Conservation (phyloP, 53 echinoderm and acorn worm genomes). For the Echinarachnius parma region DNA sequence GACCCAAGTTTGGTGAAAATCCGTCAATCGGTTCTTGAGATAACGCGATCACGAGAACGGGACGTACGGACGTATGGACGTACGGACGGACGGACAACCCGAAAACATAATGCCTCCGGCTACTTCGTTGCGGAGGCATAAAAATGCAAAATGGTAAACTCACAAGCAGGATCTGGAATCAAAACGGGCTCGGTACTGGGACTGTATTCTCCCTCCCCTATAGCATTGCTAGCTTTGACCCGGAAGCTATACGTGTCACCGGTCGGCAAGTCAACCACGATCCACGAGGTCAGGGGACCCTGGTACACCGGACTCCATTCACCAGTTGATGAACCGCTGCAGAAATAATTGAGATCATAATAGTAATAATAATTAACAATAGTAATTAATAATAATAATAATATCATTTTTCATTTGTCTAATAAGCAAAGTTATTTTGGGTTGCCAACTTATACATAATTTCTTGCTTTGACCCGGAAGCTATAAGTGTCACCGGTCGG, state of each 20-base stretch:
- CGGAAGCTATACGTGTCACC: slow-evolving; percentile 62
- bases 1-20: too few relatives aligned
- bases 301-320: slow-evolving; percentile 50
- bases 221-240: slow-evolving; percentile 49
- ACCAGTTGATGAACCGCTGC: slow-evolving; percentile 34
- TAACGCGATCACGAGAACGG: too few relatives aligned
- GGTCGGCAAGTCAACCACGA: slow-evolving; percentile 41
- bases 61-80: too few relatives aligned
- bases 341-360: not conserved
- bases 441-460: too few relatives aligned
- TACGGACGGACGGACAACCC: too few relatives aligned
- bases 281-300: slow-evolving; percentile 45
- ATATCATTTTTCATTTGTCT: too few relatives aligned
- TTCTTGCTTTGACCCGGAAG: slow-evolving; percentile 63
- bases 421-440: too few relatives aligned
- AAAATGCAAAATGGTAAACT: slow-evolving; percentile 5
- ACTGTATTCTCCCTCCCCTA: slow-evolving; percentile 56
- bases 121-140: too few relatives aligned
- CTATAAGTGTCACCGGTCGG: slow-evolving; percentile 50
- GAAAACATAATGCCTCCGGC: too few relatives aligned
- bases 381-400: too few relatives aligned
- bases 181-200: slow-evolving; percentile 40
- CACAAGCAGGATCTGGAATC: slow-evolving; percentile 23
- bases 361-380: not conserved
- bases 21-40: too few relatives aligned